These are phyloP conservation scores for Eilema caniola DNA, from an alignment of 2,888 invertebrate genomes.

Conservation along the genomic window DNA sequence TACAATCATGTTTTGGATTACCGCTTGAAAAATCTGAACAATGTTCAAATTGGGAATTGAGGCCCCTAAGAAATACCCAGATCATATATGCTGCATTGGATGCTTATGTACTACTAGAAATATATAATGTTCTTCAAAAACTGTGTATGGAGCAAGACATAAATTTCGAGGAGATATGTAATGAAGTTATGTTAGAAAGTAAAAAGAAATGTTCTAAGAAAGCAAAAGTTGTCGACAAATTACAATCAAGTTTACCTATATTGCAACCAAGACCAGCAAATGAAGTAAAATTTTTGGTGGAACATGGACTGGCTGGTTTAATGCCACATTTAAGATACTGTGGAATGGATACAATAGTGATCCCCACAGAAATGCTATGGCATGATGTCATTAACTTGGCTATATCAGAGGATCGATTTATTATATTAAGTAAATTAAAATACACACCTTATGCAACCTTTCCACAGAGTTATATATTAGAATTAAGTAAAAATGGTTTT, in stretches of 20 bases:
- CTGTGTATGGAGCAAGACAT: constrained; percentile 79
- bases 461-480: constrained; percentile 82
- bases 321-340: constrained; percentile 76
- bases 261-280: constrained; percentile 55
- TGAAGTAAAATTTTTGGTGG: constrained; percentile 73
- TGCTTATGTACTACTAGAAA: constrained; percentile 94
- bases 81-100: constrained; percentile 95
- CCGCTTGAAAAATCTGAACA: constrained; percentile 95
- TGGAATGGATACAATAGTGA: constrained; percentile 88
- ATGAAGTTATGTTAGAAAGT: constrained; percentile 86
- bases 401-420: constrained; percentile 70
- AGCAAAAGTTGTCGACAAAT: constrained; percentile 64
- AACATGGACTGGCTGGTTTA: constrained; percentile 66
- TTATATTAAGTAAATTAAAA: constrained; percentile 74
- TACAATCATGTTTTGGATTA: constrained; percentile 91
- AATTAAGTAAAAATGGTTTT: constrained; percentile 83
- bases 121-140: constrained; percentile 89
- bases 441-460: constrained; percentile 87
- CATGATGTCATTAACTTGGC: constrained; percentile 76
- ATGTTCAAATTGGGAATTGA: constrained; percentile 96
- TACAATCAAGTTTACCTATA: constrained; percentile 52
- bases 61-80: constrained; percentile 93
- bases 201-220: constrained; percentile 81
- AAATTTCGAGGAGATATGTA: constrained; percentile 89
- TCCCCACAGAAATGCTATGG: constrained; percentile 86